A percentile compares a stretch with the other conserved stretches of the same genome.
phyloP scores from a whole-genome alignment of 2,888 invertebrate genomes.

The Hirudinaria manillensis region DNA sequence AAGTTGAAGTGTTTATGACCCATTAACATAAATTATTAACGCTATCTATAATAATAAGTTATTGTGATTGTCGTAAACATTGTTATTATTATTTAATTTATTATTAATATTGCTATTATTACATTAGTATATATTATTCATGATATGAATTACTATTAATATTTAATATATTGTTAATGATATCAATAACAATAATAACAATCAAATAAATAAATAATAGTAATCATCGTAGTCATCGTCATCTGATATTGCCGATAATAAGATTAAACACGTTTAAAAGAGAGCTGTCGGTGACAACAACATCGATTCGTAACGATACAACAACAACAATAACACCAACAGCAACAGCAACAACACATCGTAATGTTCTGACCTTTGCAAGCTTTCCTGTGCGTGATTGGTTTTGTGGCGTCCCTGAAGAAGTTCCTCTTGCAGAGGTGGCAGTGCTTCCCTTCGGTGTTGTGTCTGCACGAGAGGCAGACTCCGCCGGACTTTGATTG shows the following conservation, averaged over 20 bases:
- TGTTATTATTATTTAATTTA: neutral
- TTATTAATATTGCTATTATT: neutral
- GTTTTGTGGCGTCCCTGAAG: slow-evolving; percentile 83
- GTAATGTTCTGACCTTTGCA: slow-evolving; percentile 75
- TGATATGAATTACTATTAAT: neutral
- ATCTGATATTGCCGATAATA: neutral
- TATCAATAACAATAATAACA: neutral
- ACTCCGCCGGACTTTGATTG: slow-evolving; percentile 92
- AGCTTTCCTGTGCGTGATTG: slow-evolving; percentile 86
- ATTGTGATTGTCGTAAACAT: neutral
- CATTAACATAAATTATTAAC: no score
- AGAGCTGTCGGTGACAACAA: neutral
- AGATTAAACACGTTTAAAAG: neutral
- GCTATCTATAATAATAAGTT: no score
- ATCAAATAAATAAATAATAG: slow-evolving; percentile 6
- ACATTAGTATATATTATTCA: neutral
- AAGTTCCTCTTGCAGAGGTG: slow-evolving; percentile 96
- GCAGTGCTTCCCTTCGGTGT: slow-evolving; percentile 88
- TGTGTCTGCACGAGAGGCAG: slow-evolving; percentile 91
- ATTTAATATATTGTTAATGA: neutral
- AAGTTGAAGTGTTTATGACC: no score
- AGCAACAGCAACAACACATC: neutral
- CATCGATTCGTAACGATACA: no score
- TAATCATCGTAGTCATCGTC: no score
- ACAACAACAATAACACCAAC: neutral